Evolutionary conservation across 2,888 invertebrate species (phyloP).

Genomic region (Synergus umbraculus): DNA sequence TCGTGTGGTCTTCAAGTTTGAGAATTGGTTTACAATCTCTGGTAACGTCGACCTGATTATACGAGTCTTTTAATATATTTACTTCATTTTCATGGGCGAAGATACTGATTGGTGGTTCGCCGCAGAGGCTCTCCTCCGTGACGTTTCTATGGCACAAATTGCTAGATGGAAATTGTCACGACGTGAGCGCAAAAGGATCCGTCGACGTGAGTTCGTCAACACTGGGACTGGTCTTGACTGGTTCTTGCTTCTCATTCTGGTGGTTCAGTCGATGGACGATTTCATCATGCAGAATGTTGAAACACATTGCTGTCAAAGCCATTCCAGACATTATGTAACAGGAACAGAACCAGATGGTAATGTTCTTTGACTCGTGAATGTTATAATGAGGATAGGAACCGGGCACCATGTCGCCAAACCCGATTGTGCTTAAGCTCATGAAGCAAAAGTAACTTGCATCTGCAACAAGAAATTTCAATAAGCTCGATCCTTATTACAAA

Average conservation of each 20-base stretch:
- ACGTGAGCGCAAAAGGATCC: constrained; percentile 84
- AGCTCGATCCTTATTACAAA: no score
- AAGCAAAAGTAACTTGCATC: constrained; percentile 91
- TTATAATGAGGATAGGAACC: constrained; percentile 81
- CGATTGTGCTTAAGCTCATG: constrained; percentile 95
- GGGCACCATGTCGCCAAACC: constrained; percentile 92
- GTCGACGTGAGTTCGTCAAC: constrained; percentile 81
- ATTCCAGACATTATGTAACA: constrained; percentile 91
- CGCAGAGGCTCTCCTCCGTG: constrained; percentile 73
- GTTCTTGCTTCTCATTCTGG: constrained; percentile 80
- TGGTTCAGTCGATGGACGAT: constrained; percentile 90
- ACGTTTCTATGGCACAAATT: constrained; percentile 72
- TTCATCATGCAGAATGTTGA: constrained; percentile 93
- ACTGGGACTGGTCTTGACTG: constrained; percentile 82
- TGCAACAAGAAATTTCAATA: constrained; percentile 59
- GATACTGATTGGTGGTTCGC: constrained; percentile 70
- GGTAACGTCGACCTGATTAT: constrained; percentile 76
- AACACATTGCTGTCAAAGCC: constrained; percentile 94
- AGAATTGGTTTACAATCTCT: constrained; percentile 75
- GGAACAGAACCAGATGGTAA: constrained; percentile 93
- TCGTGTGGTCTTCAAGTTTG: constrained; percentile 73
- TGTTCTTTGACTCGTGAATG: constrained; percentile 81
- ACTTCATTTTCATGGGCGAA: constrained; percentile 76
- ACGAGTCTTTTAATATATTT: constrained; percentile 75
- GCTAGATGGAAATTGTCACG: constrained; percentile 84